phyloP scores from a whole-genome alignment of 1,140 invertebrate species.

The Anoplophora glabripennis region DNA sequence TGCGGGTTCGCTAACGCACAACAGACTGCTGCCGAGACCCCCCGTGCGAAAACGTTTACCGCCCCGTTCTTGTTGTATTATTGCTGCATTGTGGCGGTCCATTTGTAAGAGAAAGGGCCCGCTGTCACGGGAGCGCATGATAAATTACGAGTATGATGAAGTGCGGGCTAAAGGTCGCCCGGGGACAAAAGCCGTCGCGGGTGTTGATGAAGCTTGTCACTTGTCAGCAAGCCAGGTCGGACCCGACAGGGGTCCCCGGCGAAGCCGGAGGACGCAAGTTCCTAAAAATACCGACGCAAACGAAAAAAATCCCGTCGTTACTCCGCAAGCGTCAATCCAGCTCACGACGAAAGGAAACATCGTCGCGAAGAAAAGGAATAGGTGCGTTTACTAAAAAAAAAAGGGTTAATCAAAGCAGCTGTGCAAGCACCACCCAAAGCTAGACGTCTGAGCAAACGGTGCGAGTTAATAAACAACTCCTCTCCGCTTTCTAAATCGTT shows the following conservation, averaged over 20 bases:
- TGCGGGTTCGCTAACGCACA: no score
- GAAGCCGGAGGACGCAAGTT: not conserved
- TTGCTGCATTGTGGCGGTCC: slow-evolving; percentile 8
- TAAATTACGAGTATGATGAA: slow-evolving; percentile 28
- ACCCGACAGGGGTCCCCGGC: slow-evolving; percentile 16
- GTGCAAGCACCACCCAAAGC: slow-evolving; percentile 6
- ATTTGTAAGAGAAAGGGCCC: slow-evolving; percentile 25
- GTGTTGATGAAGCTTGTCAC: slow-evolving; percentile 29
- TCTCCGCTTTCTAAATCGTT: no score
- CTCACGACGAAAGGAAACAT: no score
- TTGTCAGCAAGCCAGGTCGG: slow-evolving; percentile 26
- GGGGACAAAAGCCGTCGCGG: slow-evolving; percentile 23
- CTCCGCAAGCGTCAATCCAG: no score
- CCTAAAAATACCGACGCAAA: no score
- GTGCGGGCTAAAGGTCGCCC: slow-evolving; percentile 25
- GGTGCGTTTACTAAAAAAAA: no score
- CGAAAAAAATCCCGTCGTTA: no score
- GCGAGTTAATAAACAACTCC: no score
- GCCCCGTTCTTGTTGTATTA: not conserved
- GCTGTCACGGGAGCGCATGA: slow-evolving; percentile 23
- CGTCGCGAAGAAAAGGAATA: no score
- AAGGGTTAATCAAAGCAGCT: not conserved
- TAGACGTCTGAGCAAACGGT: no score
- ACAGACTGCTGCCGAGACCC: no score
- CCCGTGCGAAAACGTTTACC: no score